These are phyloP conservation scores for Ophiothrix spiculata DNA, from an alignment of 35 echinoderm and acorn worm species.

Conservation along the genomic window DNA sequence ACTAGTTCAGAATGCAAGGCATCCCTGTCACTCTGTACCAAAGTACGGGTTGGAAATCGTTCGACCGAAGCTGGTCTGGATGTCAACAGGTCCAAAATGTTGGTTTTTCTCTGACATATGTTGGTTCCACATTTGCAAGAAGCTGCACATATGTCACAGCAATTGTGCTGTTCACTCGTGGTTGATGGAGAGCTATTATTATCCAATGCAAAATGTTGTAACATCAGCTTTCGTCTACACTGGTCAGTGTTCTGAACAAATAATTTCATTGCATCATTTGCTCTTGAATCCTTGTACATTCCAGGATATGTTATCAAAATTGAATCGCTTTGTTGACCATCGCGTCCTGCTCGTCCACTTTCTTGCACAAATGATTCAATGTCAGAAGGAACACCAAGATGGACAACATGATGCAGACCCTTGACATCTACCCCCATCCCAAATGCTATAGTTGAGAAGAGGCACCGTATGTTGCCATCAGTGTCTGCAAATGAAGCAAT, in stretches of 20 bases:
- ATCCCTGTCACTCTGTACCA: too few species aligned
- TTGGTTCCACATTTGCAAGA: too few species aligned
- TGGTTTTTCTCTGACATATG: too few species aligned
- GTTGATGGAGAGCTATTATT: too few species aligned
- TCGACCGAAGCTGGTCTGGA: too few species aligned
- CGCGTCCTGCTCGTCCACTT: slow-evolving; percentile 40
- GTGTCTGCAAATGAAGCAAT: not conserved
- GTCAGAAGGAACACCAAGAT: slow-evolving; percentile 12
- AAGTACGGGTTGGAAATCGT: too few species aligned
- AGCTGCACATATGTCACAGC: too few species aligned
- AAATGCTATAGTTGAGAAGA: slow-evolving; percentile 40
- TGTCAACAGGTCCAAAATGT: too few species aligned
- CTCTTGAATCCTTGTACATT: not conserved
- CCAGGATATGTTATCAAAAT: slow-evolving; percentile 25
- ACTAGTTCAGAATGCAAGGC: too few species aligned
- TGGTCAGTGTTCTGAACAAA: slow-evolving; percentile 18
- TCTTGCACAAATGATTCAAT: slow-evolving; percentile 53
- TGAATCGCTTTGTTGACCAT: slow-evolving; percentile 29
- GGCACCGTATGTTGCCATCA: slow-evolving; percentile 17
- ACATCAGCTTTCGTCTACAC: slow-evolving; percentile 10
- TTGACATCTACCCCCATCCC: slow-evolving; percentile 66
- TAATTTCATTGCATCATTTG: slow-evolving; percentile 12
- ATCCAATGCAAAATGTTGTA: slow-evolving; percentile 8
- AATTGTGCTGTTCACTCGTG: too few species aligned
- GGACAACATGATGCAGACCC: slow-evolving; percentile 10